Evolutionary conservation across 2,113 vertebrate genomes (phyloP), one percentile per base, ranked within the genome.

Genomic region (Arenaria interpres): DNA sequence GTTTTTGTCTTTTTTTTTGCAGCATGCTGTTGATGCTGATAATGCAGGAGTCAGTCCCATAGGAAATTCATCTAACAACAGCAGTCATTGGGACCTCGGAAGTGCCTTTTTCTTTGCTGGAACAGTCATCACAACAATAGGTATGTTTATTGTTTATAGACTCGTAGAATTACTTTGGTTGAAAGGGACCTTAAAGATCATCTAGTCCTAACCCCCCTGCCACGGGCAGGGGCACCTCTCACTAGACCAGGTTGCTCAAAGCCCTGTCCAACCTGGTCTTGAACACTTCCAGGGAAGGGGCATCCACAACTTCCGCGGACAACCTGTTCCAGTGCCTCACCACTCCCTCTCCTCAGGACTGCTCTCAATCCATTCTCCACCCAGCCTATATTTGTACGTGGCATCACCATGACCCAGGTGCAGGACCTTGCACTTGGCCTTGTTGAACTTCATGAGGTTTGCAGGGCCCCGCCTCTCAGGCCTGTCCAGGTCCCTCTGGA

Each of bases 81-180:
- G 98, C 97, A 99, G 99, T 85, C 98, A 99, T 90, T 99, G 99
- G 99, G 99, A 99, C 96, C 98, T 99, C 5, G 99, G 99, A 97
- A 99, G 99, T 97, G 99, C 99, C 97, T 99, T 99, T 98, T 99
- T 99, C 98, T 99, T 99, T 79, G 99, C 99, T 85, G 99, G 99
- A 90, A 99, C 99, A 1, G 99, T 99, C 97, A 99, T 99, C 97
- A 99, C 99, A 51, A 99, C 99, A 28, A 99, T 99, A 97, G 99
- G 99, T 99, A 98, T 68, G 12, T 59, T 88, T 54, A 14, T n/a
- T 62, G 14, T 39, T 85, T 73, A 5, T 60, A 66, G 63, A 30
- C 45, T 45, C 20, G 43, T 32, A 15, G 28, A 66, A 22, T 22
- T 48, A 48, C 46, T 22, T 48, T 43, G 63, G 9, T 32, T 66